Evolutionary conservation across 2,797 vertebrate species (phyloP).

Genomic region (Adelosebastes latens): DNA sequence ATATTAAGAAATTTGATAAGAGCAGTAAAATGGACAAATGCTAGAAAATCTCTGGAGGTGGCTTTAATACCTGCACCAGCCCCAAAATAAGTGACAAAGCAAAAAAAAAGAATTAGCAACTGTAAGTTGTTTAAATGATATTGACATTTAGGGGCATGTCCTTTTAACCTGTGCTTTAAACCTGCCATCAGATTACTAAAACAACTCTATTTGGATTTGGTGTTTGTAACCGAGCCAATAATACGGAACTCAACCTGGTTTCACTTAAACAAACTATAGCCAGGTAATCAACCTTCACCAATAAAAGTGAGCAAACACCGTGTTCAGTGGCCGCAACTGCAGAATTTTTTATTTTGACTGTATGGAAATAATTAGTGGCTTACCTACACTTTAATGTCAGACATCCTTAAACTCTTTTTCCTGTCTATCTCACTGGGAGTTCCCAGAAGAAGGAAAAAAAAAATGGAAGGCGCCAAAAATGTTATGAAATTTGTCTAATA

Average conservation of each 20-base stretch:
- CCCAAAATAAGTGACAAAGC: not conserved
- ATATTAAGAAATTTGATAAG: conserved; percentile 26
- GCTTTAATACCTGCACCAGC: not conserved
- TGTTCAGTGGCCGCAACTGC: not conserved
- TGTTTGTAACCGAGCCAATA: not conserved
- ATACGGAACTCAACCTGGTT: not conserved
- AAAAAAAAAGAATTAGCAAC: not conserved
- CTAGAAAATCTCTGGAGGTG: not conserved
- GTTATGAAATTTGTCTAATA: conserved; percentile 26
- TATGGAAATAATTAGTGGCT: conserved; percentile 45
- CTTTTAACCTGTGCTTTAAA: conserved; percentile 12
- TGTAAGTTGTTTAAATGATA: not conserved
- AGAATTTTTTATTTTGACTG: conserved; percentile 40
- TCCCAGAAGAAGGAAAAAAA: conserved; percentile 28
- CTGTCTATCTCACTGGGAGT: conserved; percentile 46
- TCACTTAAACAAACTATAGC: conserved; percentile 4
- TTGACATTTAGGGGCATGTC: not conserved
- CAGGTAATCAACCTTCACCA: not conserved
- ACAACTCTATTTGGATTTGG: not conserved
- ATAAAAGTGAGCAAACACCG: conserved; percentile 5
- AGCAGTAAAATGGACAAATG: conserved; percentile 9
- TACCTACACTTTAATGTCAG: conserved; percentile 36
- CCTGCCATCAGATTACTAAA: not conserved
- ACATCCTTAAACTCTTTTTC: conserved; percentile 37
- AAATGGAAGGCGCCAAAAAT: conserved; percentile 17